Percentiles rank a stretch among this genome's conserved stretches.
These are phyloP conservation scores for Progne subis DNA, from an alignment of 2,113 vertebrate genomes.

Conservation along the genomic window DNA sequence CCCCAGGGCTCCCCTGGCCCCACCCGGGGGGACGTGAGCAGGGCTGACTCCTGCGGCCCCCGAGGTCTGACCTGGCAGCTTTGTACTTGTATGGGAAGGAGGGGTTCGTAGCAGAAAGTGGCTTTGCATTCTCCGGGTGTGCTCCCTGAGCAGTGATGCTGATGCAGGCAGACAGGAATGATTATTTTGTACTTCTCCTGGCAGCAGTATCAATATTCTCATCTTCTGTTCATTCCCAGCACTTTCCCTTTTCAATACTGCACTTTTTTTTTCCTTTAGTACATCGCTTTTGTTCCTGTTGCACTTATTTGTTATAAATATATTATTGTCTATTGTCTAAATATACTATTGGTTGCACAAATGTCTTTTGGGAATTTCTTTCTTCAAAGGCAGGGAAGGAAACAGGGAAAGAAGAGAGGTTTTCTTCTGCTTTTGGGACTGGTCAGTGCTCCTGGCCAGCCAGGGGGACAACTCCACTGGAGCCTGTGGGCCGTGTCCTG, in stretches of 20 bases:
- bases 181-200: neutral
- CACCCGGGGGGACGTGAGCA: neutral
- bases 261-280: neutral
- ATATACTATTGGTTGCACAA: neutral
- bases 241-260: neutral
- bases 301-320: neutral
- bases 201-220: slow-evolving; percentile 1
- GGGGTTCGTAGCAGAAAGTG: rapidly evolving
- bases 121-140: neutral
- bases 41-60: neutral
- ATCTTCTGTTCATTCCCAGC: neutral
- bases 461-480: neutral
- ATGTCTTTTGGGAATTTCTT: neutral
- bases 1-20: neutral
- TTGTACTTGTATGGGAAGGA: neutral
- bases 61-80: neutral
- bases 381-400: neutral
- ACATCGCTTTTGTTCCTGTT: neutral
- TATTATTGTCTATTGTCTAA: neutral
- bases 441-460: neutral
- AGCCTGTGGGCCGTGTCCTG: neutral
- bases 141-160: neutral
- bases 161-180: neutral
- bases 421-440: neutral
- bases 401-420: neutral